Base-by-base conservation (phyloP, 1,140 invertebrate species). In the Temnothorax nylanderi region DNA sequence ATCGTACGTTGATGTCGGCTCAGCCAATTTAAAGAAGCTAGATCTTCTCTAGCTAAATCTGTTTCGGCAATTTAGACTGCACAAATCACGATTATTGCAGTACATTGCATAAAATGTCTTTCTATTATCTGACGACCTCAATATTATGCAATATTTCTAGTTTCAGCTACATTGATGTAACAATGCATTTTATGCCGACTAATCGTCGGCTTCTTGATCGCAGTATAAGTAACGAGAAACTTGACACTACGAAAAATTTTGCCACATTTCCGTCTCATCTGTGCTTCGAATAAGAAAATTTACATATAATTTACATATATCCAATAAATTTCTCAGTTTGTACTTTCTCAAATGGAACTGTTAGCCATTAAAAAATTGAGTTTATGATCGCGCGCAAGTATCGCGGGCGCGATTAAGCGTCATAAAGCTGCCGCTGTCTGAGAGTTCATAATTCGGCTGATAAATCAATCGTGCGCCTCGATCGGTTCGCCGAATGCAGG, bases 11-110 rank as follows among this genome's bases (percentile, higher is more conserved):
- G 26, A 21, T 51, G 13, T 67, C 13, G 49, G 49, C 49, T 16
- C 82, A 87, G 90, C 92, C 89, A 93, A 94, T 93, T 93, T 93
- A 93, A 87, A 81, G 85, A 90, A 26, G 26, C 26, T 0, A 26
- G 1, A 26, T 26, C 26, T 86, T 72, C 49, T 67, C 85, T 87
- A 88, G 87, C 65, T 92, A 58, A 89, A 91, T 90, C 90, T 88
- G 75, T 90, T 90, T 91, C 69, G 76, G 72, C 89, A 86, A 87
- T 92, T 92, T 90, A 89, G 89, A 26, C 81, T 88, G 90, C 8
- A 37, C 67, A 41, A 26, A 26, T 26, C 7, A 34, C 18, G 41
- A 8, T 54, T 1, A 81, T 86, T 86, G 67, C 58, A 18, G 44
- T 44, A 41, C 32, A 32, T 41, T 62, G 2, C 10, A 76, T 21